Evolutionary conservation across 2,113 vertebrate species (phyloP), one percentile per base, ranked within the genome.

Genomic region (Rhea pennata): DNA sequence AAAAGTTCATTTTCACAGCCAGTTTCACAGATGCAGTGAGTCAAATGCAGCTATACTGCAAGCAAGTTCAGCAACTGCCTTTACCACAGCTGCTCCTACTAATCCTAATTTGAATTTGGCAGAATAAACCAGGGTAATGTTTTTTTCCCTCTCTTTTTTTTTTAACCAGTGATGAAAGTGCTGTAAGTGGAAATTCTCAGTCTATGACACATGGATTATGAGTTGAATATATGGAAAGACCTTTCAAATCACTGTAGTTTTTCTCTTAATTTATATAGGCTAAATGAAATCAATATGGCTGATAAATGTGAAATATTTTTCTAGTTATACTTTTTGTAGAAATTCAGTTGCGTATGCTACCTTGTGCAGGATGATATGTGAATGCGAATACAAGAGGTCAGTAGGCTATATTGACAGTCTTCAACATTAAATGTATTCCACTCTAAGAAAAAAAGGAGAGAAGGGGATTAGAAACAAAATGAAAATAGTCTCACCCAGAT

Each of bases 291-390:
- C 27, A 71, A 27, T 65, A 66, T 5, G 8, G 26, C 16, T 80
- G 54, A 66, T 14, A 70, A 77, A 1, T 1, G n/a, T 12, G 6
- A 90, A 76, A 64, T 53, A 61, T 33, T 85, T 2, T 46, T 81
- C 19, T 62, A 50, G 14, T 7, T 75, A 65, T 51, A 3, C 2
- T 58, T 90, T 71, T 40, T 74, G 0, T 17, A 89, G 67, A 91
- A 72, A 71, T 56, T 10, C 9, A 67, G 5, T 78, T 88, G 4
- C 26, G 90, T 88, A 78, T 54, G 22, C 14, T 77, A 12, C 5
- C 23, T 70, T 15, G 15, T 44, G 46, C 36, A 36, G 36, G n/a
- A 29, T 0, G 0, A 3, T 16, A 62, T 27, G 7, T 23, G 74
- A 85, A 61, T 66, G 16, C 42, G 71, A 88, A 48, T 51, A 40